Conservation (phyloP, 2,113 vertebrate species). For the Cettia cetti region DNA sequence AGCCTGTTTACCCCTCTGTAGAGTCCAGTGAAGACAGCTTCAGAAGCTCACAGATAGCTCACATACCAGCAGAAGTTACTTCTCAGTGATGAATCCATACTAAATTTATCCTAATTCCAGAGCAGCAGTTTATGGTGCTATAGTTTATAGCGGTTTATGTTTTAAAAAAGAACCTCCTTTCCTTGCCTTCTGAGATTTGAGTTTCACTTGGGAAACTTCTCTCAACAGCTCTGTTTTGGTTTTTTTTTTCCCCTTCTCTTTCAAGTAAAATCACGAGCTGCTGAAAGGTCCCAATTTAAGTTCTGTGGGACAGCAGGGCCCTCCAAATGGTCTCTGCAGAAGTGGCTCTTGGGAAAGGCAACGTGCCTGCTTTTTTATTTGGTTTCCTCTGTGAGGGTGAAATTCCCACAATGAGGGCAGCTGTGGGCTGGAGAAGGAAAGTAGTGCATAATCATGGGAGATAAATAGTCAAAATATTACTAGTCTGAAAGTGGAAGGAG, state of each 20-base stretch:
- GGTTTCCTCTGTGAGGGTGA: background rate
- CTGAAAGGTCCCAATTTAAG: conserved; percentile 40
- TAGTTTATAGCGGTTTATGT: background rate
- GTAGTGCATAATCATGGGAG: background rate
- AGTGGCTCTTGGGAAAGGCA: background rate
- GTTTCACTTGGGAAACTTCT: conserved; percentile 58
- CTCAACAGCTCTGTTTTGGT: background rate
- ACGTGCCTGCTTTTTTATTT: background rate
- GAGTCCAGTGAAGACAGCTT: background rate
- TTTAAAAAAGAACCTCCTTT: conserved; percentile 8
- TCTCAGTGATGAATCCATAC: background rate
- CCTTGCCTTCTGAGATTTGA: background rate
- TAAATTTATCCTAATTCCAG: conserved; percentile 29
- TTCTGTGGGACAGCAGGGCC: background rate
- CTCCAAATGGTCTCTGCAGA: background rate
- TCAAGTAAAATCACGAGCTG: conserved; percentile 19
- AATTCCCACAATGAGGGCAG: background rate
- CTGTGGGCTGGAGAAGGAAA: background rate
- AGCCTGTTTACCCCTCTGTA: background rate
- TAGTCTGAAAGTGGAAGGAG: background rate
- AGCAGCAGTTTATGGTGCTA: background rate
- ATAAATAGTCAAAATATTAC: background rate
- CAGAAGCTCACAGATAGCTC: background rate
- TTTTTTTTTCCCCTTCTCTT: background rate
- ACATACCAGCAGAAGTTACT: background rate